A percentile compares a stretch with the other conserved stretches of the same genome.
phyloP scores from a whole-genome alignment of 2,888 invertebrate genomes.

The Synanthedon myopaeformis region DNA sequence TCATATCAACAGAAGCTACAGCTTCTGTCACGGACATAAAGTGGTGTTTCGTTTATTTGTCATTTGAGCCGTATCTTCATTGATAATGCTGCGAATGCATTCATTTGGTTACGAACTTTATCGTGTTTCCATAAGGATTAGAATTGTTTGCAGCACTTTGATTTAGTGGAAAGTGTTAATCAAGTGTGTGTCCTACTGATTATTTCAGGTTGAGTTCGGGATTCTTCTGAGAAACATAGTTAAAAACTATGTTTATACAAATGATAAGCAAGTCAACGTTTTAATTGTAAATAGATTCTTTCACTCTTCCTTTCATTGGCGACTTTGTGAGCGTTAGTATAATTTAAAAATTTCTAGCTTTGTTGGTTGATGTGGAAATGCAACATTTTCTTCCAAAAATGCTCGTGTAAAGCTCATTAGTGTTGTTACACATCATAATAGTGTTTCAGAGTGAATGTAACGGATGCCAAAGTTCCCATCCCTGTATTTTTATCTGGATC shows the following conservation, averaged over 20 bases:
- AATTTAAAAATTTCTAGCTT: too few species aligned
- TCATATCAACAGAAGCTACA: slow-evolving; percentile 17
- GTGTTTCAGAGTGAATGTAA: too few species aligned
- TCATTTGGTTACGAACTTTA: slow-evolving; percentile 8
- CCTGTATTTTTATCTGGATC: too few species aligned
- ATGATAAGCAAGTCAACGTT: slow-evolving; percentile 43
- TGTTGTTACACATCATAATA: too few species aligned
- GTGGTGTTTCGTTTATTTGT: slow-evolving; percentile 25
- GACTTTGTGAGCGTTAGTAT: slow-evolving; percentile 1
- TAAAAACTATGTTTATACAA: slow-evolving; percentile 45
- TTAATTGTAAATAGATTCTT: slow-evolving; percentile 45
- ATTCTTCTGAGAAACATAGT: slow-evolving; percentile 48
- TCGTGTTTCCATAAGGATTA: slow-evolving; percentile 14
- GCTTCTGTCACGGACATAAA: slow-evolving; percentile 23
- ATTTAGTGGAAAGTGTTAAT: slow-evolving; percentile 46
- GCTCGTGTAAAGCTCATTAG: too few species aligned
- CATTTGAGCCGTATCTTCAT: slow-evolving; percentile 29
- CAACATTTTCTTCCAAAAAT: neutral
- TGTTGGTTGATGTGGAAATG: neutral
- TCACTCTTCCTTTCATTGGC: slow-evolving; percentile 52
- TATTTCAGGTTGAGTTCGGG: slow-evolving; percentile 28
- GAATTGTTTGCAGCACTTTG: slow-evolving; percentile 14
- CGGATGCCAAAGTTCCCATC: too few species aligned
- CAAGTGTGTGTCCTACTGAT: slow-evolving; percentile 46
- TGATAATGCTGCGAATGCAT: slow-evolving; percentile 18